These are phyloP conservation scores for Microcebus ravelobensis DNA, from an alignment of 2,113 vertebrate genomes.

Conservation along the genomic window DNA sequence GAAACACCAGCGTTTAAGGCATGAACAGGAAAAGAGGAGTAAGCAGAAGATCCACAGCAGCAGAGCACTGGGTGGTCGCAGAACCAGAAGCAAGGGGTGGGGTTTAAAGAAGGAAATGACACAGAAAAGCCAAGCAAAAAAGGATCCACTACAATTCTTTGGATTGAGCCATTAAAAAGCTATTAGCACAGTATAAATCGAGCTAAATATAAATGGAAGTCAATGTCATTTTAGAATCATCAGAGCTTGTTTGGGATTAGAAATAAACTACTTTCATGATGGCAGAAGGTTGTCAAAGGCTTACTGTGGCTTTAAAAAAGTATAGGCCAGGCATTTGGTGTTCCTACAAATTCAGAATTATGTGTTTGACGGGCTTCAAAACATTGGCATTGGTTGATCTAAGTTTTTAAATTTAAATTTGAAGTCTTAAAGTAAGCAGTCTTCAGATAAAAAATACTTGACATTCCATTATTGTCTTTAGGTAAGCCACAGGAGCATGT, in stretches of 20 bases:
- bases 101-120: not conserved
- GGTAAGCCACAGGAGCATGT: not conserved
- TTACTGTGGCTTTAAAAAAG: not conserved
- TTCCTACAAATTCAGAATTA: not conserved
- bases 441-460: not conserved
- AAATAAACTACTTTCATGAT: not conserved
- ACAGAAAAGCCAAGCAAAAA: not conserved
- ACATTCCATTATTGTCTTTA: not conserved
- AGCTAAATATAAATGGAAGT: not conserved
- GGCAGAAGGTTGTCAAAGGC: not conserved
- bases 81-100: not conserved
- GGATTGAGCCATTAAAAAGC: conserved; percentile 4
- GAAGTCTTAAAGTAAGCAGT: not conserved
- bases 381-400: not conserved
- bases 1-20: not conserved
- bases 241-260: not conserved
- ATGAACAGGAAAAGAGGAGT: not conserved
- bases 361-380: not conserved
- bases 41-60: not conserved
- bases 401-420: conserved; percentile 19
- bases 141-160: not conserved
- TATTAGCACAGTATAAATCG: not conserved
- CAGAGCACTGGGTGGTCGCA: not conserved
- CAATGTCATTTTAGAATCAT: not conserved
- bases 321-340: not conserved